Percentiles rank a stretch among this genome's conserved stretches.
Conservation (phyloP, 2,888 invertebrate genomes). For the Drosophila paranaensis region DNA sequence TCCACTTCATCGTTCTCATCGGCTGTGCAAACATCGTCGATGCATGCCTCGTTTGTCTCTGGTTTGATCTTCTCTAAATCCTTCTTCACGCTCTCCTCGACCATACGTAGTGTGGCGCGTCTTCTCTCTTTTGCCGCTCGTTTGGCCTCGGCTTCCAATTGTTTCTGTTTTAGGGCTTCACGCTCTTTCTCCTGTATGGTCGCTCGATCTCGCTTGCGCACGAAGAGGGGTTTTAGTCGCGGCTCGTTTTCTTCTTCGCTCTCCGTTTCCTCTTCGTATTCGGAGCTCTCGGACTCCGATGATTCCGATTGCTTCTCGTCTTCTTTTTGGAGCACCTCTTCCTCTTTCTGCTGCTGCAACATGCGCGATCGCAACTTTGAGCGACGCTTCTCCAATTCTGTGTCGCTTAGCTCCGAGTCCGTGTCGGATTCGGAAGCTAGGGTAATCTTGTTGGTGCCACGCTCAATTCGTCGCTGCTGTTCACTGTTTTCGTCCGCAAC, state of each 20-base stretch:
- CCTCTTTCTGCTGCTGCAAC: slow-evolving; percentile 89
- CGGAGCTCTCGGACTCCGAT: slow-evolving; percentile 90
- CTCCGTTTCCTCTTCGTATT: slow-evolving; percentile 93
- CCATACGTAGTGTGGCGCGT: slow-evolving; percentile 94
- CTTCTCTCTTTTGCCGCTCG: slow-evolving; percentile 95
- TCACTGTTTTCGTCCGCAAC: slow-evolving; percentile 78
- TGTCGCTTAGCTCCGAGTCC: slow-evolving; percentile 93
- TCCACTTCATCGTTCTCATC: slow-evolving; percentile 98
- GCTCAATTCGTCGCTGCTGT: slow-evolving; percentile 84
- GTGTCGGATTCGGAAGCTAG: slow-evolving; percentile 87
- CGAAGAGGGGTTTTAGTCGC: slow-evolving; percentile 97
- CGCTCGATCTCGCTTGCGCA: slow-evolving; percentile 95
- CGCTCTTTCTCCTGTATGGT: slow-evolving; percentile 98
- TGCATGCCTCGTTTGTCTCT: slow-evolving; percentile 90
- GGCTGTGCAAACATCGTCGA: slow-evolving; percentile 95
- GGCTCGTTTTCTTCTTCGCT: slow-evolving; percentile 97
- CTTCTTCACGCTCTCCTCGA: slow-evolving; percentile 94
- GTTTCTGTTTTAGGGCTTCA: slow-evolving; percentile 93
- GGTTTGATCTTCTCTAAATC: slow-evolving; percentile 89
- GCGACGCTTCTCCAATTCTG: slow-evolving; percentile 93
- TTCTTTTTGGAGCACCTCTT: slow-evolving; percentile 86
- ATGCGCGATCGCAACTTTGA: slow-evolving; percentile 89
- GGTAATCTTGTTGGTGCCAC: slow-evolving; percentile 83
- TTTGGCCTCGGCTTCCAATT: slow-evolving; percentile 92
- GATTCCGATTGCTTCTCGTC: slow-evolving; percentile 88